Evolutionary conservation across 2,113 vertebrate genomes (phyloP).

Genomic region (Psammodynastes pulverulentus): DNA sequence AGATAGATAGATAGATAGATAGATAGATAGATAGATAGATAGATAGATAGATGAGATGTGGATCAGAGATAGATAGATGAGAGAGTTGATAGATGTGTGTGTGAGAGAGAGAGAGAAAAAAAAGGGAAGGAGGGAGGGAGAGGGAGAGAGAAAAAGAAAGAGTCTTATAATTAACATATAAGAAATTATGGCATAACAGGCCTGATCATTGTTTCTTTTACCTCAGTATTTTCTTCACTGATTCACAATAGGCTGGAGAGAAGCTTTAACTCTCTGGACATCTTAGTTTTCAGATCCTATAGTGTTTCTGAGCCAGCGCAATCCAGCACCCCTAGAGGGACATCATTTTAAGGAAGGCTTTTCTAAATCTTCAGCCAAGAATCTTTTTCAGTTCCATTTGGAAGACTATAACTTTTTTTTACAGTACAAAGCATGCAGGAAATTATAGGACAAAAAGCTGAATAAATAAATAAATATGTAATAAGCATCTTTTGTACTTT

Average conservation of each 20-base stretch:
- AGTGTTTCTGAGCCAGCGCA: not conserved
- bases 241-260: not conserved
- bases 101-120: too few relatives aligned
- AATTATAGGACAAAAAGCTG: not conserved
- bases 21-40: too few relatives aligned
- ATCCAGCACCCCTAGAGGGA: not conserved
- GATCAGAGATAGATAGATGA: too few relatives aligned
- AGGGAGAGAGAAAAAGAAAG: too few relatives aligned
- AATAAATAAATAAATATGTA: not conserved
- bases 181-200: not conserved
- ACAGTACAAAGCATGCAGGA: not conserved
- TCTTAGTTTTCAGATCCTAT: not conserved
- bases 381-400: not conserved
- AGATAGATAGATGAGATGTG: too few relatives aligned
- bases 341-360: not conserved
- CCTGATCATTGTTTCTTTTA: not conserved
- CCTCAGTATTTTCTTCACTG: not conserved
- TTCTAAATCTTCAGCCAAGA: not conserved
- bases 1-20: too few relatives aligned
- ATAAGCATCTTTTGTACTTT: not conserved
- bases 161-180: not conserved
- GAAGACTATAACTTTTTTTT: not conserved
- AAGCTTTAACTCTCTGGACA: not conserved
- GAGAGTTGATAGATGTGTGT: too few relatives aligned
- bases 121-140: too few relatives aligned